Conservation (phyloP, 2,888 invertebrate species). For the Andricus quercusramuli region DNA sequence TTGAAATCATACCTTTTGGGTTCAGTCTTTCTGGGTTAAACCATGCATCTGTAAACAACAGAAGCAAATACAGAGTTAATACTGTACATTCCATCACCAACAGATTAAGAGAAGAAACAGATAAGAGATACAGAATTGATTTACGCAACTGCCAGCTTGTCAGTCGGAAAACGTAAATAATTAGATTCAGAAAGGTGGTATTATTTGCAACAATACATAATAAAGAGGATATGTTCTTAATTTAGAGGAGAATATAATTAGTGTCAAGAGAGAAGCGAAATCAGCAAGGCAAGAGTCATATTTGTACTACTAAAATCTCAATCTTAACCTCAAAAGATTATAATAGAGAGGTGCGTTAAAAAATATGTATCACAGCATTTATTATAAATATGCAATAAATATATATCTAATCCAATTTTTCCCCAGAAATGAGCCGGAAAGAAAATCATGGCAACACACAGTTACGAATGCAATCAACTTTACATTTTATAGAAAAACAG, state of each 20-base stretch:
- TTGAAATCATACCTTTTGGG: constrained; percentile 89
- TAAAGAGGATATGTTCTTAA: not conserved
- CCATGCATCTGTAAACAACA: constrained; percentile 93
- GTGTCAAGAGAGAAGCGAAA: not conserved
- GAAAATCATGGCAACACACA: too few species aligned
- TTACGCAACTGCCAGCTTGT: not conserved
- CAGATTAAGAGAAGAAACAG: constrained; percentile 41
- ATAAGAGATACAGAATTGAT: constrained; percentile 5
- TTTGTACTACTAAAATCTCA: not conserved
- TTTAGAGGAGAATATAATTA: not conserved
- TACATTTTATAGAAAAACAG: too few species aligned
- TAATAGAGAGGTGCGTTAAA: not conserved
- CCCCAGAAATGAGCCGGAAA: too few species aligned
- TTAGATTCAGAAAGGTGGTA: not conserved
- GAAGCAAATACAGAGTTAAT: constrained; percentile 69
- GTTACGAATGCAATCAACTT: too few species aligned
- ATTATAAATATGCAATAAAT: not conserved
- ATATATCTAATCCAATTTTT: too few species aligned
- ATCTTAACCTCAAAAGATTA: not conserved
- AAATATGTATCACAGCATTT: not conserved
- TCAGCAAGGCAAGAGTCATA: not conserved
- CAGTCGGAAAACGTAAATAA: not conserved
- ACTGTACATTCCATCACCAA: constrained; percentile 56
- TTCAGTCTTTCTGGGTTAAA: constrained; percentile 95
- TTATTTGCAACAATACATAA: not conserved